A percentile compares a stretch with the other conserved stretches of the same genome.
Evolutionary conservation across 1,140 invertebrate genomes (phyloP).

Genomic region (Hylaeus volcanicus): DNA sequence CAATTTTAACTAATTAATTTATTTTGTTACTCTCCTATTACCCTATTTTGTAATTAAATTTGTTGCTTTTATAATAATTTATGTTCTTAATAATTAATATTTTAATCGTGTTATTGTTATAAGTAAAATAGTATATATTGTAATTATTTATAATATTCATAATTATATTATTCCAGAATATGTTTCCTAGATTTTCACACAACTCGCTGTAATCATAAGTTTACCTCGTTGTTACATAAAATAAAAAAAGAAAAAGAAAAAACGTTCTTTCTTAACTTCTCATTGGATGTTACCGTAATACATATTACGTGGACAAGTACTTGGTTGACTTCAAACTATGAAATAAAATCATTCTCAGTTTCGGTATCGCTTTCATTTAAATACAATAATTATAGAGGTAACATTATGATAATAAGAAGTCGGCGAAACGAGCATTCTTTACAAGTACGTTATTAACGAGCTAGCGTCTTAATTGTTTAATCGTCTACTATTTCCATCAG

Average conservation of each 20-base stretch:
- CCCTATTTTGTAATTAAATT: conserved; percentile 79
- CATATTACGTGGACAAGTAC: too few relatives aligned
- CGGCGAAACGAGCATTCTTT: conserved; percentile 56
- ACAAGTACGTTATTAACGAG: conserved; percentile 50
- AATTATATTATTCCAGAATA: conserved; percentile 70
- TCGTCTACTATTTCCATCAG: conserved; percentile 38
- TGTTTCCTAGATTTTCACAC: conserved; percentile 58
- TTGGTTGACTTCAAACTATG: neutral
- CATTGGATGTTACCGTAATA: neutral
- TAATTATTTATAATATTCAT: conserved; percentile 74
- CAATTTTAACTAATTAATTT: conserved; percentile 76
- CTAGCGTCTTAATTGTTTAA: conserved; percentile 23
- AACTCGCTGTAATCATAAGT: conserved; percentile 57
- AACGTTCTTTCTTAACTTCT: neutral
- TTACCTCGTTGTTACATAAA: conserved; percentile 40
- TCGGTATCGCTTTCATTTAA: neutral
- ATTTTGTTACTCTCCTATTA: conserved; percentile 80
- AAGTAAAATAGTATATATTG: conserved; percentile 76
- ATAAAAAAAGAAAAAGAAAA: conserved; percentile 9
- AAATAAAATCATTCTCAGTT: neutral
- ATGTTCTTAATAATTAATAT: conserved; percentile 69
- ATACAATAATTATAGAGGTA: conserved; percentile 23
- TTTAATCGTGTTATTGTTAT: conserved; percentile 73
- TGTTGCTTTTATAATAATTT: conserved; percentile 79
- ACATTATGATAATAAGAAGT: conserved; percentile 45